Percentiles rank a stretch among this genome's conserved stretches.
Conservation (phyloP, 2,797 vertebrate genomes). For the Podargus strigoides region DNA sequence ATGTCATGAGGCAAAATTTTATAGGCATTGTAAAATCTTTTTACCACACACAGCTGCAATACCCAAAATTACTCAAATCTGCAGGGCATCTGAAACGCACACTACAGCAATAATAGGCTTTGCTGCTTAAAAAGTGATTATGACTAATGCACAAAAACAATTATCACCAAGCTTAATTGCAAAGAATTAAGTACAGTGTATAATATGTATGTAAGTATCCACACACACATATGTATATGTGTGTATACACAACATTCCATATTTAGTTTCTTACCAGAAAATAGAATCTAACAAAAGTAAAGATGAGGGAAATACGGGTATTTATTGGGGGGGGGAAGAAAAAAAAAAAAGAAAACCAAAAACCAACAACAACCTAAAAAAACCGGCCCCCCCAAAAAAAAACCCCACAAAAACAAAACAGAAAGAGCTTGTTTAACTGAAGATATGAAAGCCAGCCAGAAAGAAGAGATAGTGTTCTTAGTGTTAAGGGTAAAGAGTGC, state of each 20-base stretch:
- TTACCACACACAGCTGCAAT: conserved; percentile 77
- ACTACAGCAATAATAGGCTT: conserved; percentile 68
- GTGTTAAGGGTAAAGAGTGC: neutral
- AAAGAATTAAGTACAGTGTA: conserved; percentile 49
- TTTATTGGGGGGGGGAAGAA: neutral
- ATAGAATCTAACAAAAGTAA: neutral
- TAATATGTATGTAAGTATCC: neutral
- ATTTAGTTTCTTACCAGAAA: neutral
- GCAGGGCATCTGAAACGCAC: conserved; percentile 71
- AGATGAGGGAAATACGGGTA: neutral
- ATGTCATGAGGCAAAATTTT: conserved; percentile 73
- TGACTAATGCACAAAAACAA: conserved; percentile 72
- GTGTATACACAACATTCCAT: neutral
- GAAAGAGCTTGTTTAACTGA: neutral
- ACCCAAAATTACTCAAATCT: conserved; percentile 73
- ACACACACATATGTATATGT: neutral
- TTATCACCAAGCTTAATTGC: conserved; percentile 68
- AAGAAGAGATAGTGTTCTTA: neutral
- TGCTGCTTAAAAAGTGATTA: conserved; percentile 76
- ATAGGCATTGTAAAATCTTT: conserved; percentile 74
- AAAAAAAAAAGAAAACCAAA: neutral
- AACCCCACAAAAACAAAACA: accelerated
- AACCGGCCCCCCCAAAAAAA: no score
- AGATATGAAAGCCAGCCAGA: neutral
- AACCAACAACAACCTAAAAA: no score